phyloP scores from a whole-genome alignment of 2,113 vertebrate genomes.

The Cyphomyrus plagiostoma region DNA sequence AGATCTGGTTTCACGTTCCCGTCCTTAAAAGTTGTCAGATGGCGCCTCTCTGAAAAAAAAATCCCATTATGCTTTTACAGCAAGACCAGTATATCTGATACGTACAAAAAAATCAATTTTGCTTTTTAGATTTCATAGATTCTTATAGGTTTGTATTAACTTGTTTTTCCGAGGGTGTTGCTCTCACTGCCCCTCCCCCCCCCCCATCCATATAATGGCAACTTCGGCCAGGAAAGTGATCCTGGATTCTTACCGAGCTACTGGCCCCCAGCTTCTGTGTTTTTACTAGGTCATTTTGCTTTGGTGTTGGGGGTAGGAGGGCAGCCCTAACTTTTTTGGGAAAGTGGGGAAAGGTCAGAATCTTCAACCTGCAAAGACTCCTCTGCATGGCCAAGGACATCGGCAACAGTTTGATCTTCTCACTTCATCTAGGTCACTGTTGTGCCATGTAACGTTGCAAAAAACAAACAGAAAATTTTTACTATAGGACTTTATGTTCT shows the following conservation, averaged over 20 bases:
- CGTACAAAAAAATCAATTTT: not conserved
- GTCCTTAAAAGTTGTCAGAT: not conserved
- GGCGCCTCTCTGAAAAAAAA: slow-evolving; percentile 1
- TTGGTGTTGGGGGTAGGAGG: not conserved
- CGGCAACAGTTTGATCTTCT: not conserved
- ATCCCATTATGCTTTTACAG: not conserved
- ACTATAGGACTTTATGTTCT: not conserved
- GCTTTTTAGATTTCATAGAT: slow-evolving; percentile 6
- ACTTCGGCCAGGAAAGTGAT: not conserved
- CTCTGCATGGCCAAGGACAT: not conserved
- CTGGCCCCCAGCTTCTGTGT: not conserved
- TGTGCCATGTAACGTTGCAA: not conserved
- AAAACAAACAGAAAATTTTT: not conserved
- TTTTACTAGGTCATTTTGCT: not conserved
- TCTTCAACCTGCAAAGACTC: not conserved
- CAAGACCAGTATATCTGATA: not conserved
- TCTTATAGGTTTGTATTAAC: not conserved
- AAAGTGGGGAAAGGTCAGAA: not conserved
- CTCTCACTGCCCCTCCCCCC: not conserved
- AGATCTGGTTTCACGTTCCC: not conserved
- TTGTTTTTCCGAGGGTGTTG: not conserved
- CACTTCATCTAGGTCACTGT: not conserved
- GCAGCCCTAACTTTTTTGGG: not conserved
- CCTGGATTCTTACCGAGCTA: not conserved
- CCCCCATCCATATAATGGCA: not conserved